phyloP scores from a whole-genome alignment of 2,888 invertebrate genomes.

The Nephrotoma flavescens region DNA sequence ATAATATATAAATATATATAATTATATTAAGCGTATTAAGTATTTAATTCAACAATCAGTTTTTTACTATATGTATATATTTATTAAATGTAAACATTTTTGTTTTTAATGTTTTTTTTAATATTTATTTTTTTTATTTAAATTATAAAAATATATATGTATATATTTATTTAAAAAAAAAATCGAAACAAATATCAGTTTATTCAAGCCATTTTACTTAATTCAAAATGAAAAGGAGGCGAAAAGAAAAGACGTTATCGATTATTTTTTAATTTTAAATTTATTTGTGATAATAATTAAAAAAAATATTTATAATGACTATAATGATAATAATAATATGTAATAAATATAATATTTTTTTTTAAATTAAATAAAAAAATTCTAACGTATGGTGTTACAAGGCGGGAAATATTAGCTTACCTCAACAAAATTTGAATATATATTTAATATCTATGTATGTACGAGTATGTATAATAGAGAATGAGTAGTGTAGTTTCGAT shows the following conservation, averaged over 20 bases:
- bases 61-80: not conserved
- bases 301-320: not conserved
- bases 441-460: not conserved
- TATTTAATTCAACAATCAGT: not conserved
- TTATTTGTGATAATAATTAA: not conserved
- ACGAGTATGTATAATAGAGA: not conserved
- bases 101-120: not conserved
- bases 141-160: constrained; percentile 1
- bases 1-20: not conserved
- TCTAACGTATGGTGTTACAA: not conserved
- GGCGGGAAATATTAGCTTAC: not conserved
- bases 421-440: not conserved
- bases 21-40: not conserved
- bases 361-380: not conserved
- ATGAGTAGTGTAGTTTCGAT: not conserved
- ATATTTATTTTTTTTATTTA: not conserved
- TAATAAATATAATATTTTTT: not conserved
- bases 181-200: constrained; percentile 2
- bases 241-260: not conserved
- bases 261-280: not conserved
- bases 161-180: not conserved
- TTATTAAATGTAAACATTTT: constrained; percentile 2
- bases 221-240: not conserved
- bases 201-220: not conserved
- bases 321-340: not conserved